Conservation (phyloP, 2,888 invertebrate species). For the Caenorhabditis doughertyi region DNA sequence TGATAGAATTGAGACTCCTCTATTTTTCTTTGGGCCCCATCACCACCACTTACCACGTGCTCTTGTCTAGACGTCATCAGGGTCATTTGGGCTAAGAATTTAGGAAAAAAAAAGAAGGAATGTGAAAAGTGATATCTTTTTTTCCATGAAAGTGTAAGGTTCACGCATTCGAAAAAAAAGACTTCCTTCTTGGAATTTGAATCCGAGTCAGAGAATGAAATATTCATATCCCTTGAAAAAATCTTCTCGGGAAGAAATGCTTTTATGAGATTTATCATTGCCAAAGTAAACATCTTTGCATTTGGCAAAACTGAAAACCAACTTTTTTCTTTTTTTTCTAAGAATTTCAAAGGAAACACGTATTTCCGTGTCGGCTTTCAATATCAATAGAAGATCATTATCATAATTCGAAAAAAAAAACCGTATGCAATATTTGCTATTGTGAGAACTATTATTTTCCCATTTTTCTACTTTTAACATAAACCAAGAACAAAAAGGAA, state of each 20-base stretch:
- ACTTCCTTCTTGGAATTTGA: neutral
- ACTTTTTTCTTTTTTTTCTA: neutral
- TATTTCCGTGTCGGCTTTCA: neutral
- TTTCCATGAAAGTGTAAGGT: neutral
- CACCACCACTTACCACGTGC: too few species aligned
- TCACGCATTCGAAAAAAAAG: neutral
- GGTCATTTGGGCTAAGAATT: neutral
- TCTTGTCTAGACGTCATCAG: constrained; percentile 25
- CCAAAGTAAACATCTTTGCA: neutral
- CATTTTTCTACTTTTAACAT: too few species aligned
- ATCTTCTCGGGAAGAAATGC: neutral
- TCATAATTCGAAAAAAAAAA: neutral
- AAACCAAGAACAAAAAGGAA: neutral
- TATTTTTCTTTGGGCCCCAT: neutral
- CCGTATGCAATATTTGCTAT: neutral
- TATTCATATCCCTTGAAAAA: neutral
- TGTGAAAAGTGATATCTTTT: too few species aligned
- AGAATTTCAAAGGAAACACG: neutral
- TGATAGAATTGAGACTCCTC: constrained; percentile 3
- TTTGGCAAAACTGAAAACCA: neutral
- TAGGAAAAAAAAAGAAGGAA: neutral
- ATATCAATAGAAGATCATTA: neutral
- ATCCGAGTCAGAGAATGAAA: neutral
- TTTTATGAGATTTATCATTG: neutral
- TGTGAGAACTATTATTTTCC: too few species aligned